Base-by-base conservation (phyloP, 2,888 invertebrate genomes). In the Petrolisthes manimaculis region DNA sequence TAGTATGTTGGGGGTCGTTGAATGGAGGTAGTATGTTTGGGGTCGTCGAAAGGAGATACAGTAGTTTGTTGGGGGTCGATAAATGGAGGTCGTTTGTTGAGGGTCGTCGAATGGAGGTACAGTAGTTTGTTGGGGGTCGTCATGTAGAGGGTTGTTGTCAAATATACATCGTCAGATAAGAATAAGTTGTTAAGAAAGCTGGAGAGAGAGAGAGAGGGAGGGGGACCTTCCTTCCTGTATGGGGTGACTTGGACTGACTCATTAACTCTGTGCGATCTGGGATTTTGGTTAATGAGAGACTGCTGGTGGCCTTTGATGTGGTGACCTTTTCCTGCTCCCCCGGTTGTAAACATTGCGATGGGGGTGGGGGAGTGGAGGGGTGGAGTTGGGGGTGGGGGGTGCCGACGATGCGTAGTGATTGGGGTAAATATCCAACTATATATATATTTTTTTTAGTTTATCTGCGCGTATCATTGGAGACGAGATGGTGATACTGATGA, bases 271-370 rank as follows among this genome's bases (percentile, higher is more conserved):
- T 71, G 71, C 83, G 87, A 87, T 87, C 77, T 83, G 83, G 83
- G 78, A 87, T 79, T 87, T 83, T 83, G 79, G 87, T 71, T 87
- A 87, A 87, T 87, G 87, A 87, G 79, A 69, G 71, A 83, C 18
- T 71, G 69, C 69, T 54, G 79, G 67, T 6, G 69, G 21, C 67
- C 87, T 87, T 87, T 87, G 87, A 87, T 71, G 83, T 79, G 8
- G 18, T 24, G 71, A 37, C 83, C 79, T 78, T 87, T 87, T 87
- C 54, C 86, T 53, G 21, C 78, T 54, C 24, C 54, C 81, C 5
- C 51, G 55, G 82, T 61, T 81, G 81, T 82, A 86, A 86, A 86
- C 53, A 86, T 86, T 81, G 74, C 81, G 56, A 84, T 8, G 75
- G 37, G 18, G 24, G 21, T 55, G 75, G 21, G 55, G 81, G 18